phyloP scores from a whole-genome alignment of 53 echinoderm and acorn worm genomes.

The Temnopleurus reevesii region DNA sequence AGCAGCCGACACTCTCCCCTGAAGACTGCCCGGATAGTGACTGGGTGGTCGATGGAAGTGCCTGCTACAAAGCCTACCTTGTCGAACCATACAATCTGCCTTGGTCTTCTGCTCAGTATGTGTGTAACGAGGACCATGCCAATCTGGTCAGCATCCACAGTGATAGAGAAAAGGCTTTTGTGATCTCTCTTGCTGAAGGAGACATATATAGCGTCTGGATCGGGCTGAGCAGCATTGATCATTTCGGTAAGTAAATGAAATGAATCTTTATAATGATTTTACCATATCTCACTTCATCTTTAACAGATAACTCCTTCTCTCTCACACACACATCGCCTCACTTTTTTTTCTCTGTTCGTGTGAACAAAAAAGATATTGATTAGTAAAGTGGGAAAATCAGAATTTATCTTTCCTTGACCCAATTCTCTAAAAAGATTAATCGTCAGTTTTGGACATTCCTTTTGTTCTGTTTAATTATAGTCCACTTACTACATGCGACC shows the following conservation, averaged over 20 bases:
- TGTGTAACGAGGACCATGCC: constrained; percentile 37
- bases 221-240: constrained; percentile 54
- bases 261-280: background rate
- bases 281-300: no score
- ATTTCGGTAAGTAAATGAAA: constrained; percentile 34
- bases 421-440: no score
- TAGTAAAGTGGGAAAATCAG: no score
- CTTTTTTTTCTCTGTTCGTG: no score
- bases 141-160: constrained; percentile 65
- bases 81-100: constrained; percentile 22
- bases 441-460: no score
- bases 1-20: constrained; percentile 52
- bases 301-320: no score
- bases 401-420: no score
- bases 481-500: no score
- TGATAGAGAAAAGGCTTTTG: constrained; percentile 43
- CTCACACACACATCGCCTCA: no score
- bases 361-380: no score
- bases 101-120: constrained; percentile 58
- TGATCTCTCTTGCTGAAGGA: constrained; percentile 32
- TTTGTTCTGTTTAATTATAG: no score
- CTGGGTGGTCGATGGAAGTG: constrained; percentile 58
- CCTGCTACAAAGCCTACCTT: constrained; percentile 68
- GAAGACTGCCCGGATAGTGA: constrained; percentile 63
- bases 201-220: constrained; percentile 65